Percentiles rank a stretch among this genome's conserved stretches.
Evolutionary conservation across 1,140 invertebrate species (phyloP).

Genomic region (Macrotrachela quadricornifera): DNA sequence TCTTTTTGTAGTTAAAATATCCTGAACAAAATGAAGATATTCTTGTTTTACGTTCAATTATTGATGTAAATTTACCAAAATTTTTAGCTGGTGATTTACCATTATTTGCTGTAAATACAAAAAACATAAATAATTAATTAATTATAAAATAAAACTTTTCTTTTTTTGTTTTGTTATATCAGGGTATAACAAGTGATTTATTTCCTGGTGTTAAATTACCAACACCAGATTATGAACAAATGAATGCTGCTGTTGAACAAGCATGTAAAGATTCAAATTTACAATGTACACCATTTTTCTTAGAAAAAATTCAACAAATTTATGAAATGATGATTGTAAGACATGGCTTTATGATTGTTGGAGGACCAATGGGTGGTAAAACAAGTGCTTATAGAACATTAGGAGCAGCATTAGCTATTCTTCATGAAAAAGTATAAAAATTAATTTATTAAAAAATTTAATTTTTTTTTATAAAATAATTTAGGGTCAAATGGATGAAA

Average conservation of each 20-base stretch:
- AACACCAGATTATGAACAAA: slow-evolving; percentile 43
- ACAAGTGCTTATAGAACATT: slow-evolving; percentile 39
- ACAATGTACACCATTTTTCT: slow-evolving; percentile 56
- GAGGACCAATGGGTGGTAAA: slow-evolving; percentile 54
- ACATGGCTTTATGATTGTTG: slow-evolving; percentile 71
- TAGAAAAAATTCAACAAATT: slow-evolving; percentile 71
- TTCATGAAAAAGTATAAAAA: slow-evolving; percentile 49
- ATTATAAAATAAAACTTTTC: slow-evolving; percentile 46
- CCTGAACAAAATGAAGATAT: slow-evolving; percentile 50
- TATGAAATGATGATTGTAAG: slow-evolving; percentile 87
- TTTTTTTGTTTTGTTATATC: too few relatives aligned
- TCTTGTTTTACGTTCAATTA: slow-evolving; percentile 57
- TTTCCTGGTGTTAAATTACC: slow-evolving; percentile 59
- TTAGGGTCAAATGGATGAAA: slow-evolving; percentile 48
- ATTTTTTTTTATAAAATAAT: neutral
- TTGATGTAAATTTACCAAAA: slow-evolving; percentile 77
- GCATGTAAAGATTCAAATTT: slow-evolving; percentile 53
- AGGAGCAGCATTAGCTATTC: slow-evolving; percentile 49
- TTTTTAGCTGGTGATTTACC: slow-evolving; percentile 70
- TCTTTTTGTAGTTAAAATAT: slow-evolving; percentile 40
- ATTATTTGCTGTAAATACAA: slow-evolving; percentile 37
- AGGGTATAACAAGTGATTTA: slow-evolving; percentile 73
- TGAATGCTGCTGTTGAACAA: slow-evolving; percentile 38
- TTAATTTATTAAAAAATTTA: slow-evolving; percentile 15
- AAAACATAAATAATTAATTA: too few relatives aligned